Conservation (phyloP, 2,113 vertebrate genomes). For the Aythya baeri region DNA sequence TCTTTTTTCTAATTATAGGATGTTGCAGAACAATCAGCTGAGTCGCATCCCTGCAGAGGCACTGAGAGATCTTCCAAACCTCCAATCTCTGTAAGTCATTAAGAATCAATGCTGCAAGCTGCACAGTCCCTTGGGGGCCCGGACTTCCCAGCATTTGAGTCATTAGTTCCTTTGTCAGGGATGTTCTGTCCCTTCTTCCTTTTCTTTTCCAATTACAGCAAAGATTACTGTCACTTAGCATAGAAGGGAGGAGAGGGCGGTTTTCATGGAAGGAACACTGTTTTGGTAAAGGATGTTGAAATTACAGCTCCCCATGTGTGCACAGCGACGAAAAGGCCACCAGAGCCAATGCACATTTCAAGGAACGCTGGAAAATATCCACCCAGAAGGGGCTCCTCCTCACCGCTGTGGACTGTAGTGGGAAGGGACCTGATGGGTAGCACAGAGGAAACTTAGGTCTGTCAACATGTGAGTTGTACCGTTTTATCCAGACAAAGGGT, state of each 20-base stretch:
- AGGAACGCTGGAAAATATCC: constrained; percentile 5
- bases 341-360: neutral
- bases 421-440: neutral
- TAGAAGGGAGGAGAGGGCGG: neutral
- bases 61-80: constrained; percentile 90
- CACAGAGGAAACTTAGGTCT: neutral
- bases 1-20: constrained; percentile 79
- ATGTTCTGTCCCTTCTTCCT: constrained; percentile 50
- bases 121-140: neutral
- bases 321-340: constrained; percentile 33
- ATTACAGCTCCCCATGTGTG: constrained; percentile 15
- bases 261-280: constrained; percentile 29
- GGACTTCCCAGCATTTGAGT: constrained; percentile 47
- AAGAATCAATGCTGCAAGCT: neutral
- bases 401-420: neutral
- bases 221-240: constrained; percentile 1
- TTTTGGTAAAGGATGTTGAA: constrained; percentile 40
- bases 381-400: neutral
- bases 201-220: constrained; percentile 37
- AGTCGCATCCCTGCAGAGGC: constrained; percentile 87
- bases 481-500: neutral
- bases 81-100: constrained; percentile 93
- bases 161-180: constrained; percentile 33
- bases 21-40: constrained; percentile 96
- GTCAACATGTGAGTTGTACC: fast-evolving